Evolutionary conservation across 1,140 invertebrate species (phyloP), one percentile per base, ranked within the genome.

Genomic region (Heterodera carotae): DNA sequence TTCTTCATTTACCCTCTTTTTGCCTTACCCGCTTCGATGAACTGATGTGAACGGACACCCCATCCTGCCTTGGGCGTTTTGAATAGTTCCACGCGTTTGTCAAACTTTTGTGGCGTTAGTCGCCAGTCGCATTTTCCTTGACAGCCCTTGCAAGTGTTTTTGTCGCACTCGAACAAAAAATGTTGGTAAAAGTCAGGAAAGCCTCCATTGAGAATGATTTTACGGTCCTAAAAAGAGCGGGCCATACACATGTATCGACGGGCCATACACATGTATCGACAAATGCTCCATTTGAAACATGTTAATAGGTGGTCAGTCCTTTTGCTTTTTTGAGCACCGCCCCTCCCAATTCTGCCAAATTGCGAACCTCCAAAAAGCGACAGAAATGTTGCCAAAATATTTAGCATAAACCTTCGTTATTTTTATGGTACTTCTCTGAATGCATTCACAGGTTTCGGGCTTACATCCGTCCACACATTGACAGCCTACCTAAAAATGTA

Each of bases 31-130:
- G 59, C 33, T 66, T 79, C 77, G 71, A 79, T 79, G 25, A n/a
- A 81, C 68, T 79, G 78, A 0, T 64, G 60, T n/a, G 76, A 79
- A 43, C 79, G 76, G 33, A 79, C 78, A 25, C 62, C 78, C 48
- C 56, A 79, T 12, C 78, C 78, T 10, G 78, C 76, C 10, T 81
- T 53, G 10, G 66, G 53, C 27, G 78, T 79, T 25, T 75, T 79
- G 62, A 80, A 79, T 1, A 79, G 67, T 56, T 79, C 78, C 18
- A 69, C 68, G 18, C 70, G 36, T 25, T 79, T 34, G 36, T 81
- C 73, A 43, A 80, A 79, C 69, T 18, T 62, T 70, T 60, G 33
- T 12, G 78, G 78, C 22, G 76, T 78, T 27, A 79, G 43, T 48
- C 78, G 78, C 53, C 69, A 64, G 5, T 60, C 31, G 64, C 78